Evolutionary conservation across 2,113 vertebrate species (phyloP).

Genomic region (Emydocephalus ijimae): DNA sequence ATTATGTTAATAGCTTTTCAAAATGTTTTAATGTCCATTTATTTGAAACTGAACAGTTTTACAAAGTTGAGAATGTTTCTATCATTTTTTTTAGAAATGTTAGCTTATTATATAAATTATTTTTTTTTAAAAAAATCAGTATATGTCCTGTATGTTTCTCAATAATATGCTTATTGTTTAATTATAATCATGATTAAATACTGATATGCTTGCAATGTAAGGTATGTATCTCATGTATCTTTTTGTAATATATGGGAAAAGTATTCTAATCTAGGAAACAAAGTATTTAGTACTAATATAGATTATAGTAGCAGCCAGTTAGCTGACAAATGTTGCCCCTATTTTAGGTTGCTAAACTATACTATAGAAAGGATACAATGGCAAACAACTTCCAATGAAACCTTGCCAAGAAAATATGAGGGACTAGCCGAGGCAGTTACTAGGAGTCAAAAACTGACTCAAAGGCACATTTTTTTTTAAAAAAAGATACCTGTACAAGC

Average conservation of each 20-base stretch:
- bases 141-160: background rate
- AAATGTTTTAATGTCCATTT: background rate
- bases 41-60: background rate
- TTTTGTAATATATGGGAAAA: background rate
- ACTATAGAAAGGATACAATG: background rate
- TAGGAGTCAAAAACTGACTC: background rate
- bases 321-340: background rate
- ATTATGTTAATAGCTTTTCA: background rate
- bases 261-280: background rate
- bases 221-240: background rate
- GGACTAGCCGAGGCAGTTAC: background rate
- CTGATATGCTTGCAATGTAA: background rate
- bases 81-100: background rate
- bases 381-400: background rate
- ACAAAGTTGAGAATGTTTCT: background rate
- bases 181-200: background rate
- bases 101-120: background rate
- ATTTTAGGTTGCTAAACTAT: background rate
- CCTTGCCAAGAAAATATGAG: background rate
- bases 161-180: background rate
- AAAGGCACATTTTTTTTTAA: background rate
- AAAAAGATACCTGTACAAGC: background rate
- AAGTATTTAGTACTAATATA: background rate
- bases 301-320: background rate
- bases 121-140: background rate